Conservation (phyloP, 2,888 invertebrate genomes). For the Drosophila mulleri region DNA sequence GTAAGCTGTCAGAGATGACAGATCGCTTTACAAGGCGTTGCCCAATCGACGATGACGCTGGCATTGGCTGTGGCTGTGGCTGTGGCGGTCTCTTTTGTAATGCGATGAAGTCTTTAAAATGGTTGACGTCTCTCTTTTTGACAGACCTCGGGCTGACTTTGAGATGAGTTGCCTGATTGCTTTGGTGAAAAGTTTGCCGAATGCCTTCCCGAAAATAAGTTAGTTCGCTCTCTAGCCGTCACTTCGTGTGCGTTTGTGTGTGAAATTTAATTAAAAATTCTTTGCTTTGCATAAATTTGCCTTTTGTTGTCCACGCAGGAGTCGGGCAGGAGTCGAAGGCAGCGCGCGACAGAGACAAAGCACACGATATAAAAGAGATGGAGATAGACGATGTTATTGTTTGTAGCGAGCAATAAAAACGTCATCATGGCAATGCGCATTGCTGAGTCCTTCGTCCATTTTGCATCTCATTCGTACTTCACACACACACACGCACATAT, state of each 20-base stretch:
- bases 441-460: conserved; percentile 44
- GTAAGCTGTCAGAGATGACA: conserved; percentile 76
- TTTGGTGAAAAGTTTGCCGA: conserved; percentile 40
- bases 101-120: conserved; percentile 63
- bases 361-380: conserved; percentile 8
- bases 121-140: conserved; percentile 39
- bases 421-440: conserved; percentile 59
- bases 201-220: conserved; percentile 27
- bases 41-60: conserved; percentile 29
- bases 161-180: conserved; percentile 43
- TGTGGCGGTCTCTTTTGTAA: conserved; percentile 36
- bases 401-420: conserved; percentile 72
- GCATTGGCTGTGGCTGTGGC: conserved; percentile 11
- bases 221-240: conserved; percentile 10
- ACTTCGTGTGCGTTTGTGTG: conserved; percentile 58
- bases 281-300: conserved; percentile 76
- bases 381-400: conserved; percentile 50
- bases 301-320: conserved; percentile 53
- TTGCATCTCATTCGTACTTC: conserved; percentile 27
- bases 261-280: conserved; percentile 78
- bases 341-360: not conserved
- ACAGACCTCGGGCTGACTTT: conserved; percentile 31
- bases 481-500: conserved; percentile 13
- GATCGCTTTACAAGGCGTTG: conserved; percentile 64
- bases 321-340: not conserved